Base-by-base conservation (phyloP, 2,113 vertebrate species). In the Bos indicus region DNA sequence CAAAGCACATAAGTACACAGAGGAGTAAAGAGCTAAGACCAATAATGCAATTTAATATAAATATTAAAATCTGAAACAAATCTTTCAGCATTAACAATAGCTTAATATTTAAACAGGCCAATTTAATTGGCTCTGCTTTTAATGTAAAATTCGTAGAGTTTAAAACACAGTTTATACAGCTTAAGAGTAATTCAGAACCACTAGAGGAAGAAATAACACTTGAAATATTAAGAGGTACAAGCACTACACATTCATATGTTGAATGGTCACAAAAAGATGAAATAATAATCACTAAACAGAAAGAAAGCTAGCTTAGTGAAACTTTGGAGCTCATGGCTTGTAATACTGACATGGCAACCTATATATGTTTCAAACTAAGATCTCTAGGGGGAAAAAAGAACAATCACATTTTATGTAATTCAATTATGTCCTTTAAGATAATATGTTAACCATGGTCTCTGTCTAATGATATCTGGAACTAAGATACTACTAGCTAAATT, bases 291-390 rank as follows among this genome's bases (percentile, higher is more conserved):
- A 56, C 13, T 96, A 83, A 43, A 92, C 51, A 19, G 86, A 97
- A 97, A 97, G 46, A 84, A 96, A 98, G 60, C 71, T 88, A 56
- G 54, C 40, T 95, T 48, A 84, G 25, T 89, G 5, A 91, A n/a
- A 51, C n/a, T 89, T 97, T 78, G 15, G 51, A 87, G 43, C 16
- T 74, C 21, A 51, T 30, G 33, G 36, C 17, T 48, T 90, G 13
- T 28, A 85, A n/a, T 46, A 86, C 17, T 86, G 40, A 91, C 57
- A 67, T 51, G 13, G 36, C 67, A 56, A 95, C 92, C 4, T 7
- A 77, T 77, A 62, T 0, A 9, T 21, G 48, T 83, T 21, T 83
- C 25, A 82, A 71, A 80, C 6, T 6, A 0, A 36, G 13, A 96
- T 84, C 3, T 0, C 30, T 62, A 19, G 15, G 19, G 26, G 64